Evolutionary conservation across 2,888 invertebrate species (phyloP), one percentile per base, ranked within the genome.

Genomic region (Aleiodes alternator): DNA sequence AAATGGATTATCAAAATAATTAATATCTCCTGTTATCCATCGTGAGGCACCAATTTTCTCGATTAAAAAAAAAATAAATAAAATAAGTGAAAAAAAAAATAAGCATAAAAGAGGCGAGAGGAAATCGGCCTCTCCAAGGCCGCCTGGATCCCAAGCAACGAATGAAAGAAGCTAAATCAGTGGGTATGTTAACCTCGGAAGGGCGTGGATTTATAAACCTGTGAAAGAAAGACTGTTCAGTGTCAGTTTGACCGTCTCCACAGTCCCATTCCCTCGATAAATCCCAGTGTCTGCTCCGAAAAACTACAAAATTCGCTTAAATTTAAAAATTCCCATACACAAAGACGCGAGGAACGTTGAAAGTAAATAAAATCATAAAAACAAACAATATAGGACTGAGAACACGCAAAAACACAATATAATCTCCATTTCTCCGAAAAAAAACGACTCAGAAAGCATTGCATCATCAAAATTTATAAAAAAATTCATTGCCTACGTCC

Each of bases 41-140:
- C 23, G 23, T 23, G 23, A 23, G 23, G 34, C 34, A 34, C 4
- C 6, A 34, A 34, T 51, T n/a, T 51, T 9, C 51, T 8, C n/a
- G 8, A 51, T n/a, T 51, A 51, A n/a, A 3, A 9, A 51, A 34
- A 34, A 34, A 34, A 34, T 43, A 53, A 53, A 16, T 6, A 16
- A 53, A 53, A 14, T 53, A 34, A n/a, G n/a, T 34, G 0, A 34
- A 34, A 61, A 11, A 51, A 53, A 5, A 53, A 8, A 9, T 12
- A 23, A 23, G 23, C 7, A 59, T 5, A 4, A 34, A 59, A 31
- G 23, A 29, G 12, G 68, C 72, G 56, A 70, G 61, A 48, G 34
- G 73, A 69, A 72, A 61, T 75, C 31, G 72, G 69, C 57, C 73
- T 69, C 73, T 73, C 77, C 79, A 80, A 79, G 80, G 80, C 64